Percentiles rank a stretch among this genome's conserved stretches.
These are phyloP conservation scores for Toxotes lorentzi DNA, from an alignment of 2,797 vertebrate species.

Conservation along the genomic window DNA sequence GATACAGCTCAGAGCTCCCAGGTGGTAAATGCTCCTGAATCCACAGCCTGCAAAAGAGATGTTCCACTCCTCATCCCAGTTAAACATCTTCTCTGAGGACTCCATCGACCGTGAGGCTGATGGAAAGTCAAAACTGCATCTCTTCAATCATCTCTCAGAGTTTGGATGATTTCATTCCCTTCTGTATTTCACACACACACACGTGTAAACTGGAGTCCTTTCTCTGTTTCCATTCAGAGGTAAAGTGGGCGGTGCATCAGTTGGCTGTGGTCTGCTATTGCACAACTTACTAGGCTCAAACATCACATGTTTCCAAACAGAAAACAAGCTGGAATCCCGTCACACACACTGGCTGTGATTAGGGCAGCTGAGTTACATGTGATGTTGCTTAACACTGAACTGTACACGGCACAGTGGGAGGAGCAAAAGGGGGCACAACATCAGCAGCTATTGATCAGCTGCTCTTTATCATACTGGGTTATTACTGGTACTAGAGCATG, in stretches of 20 bases:
- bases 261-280: not conserved
- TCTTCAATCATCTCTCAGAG: not conserved
- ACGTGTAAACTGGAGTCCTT: not conserved
- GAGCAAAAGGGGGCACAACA: not conserved
- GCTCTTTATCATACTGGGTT: too few species aligned
- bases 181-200: not conserved
- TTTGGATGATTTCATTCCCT: conserved; percentile 16
- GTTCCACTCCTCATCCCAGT: conserved; percentile 84
- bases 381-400: not conserved
- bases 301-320: conserved; percentile 43
- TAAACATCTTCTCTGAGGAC: conserved; percentile 33
- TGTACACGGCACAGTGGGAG: not conserved
- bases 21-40: conserved; percentile 89
- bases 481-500: too few species aligned
- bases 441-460: not conserved
- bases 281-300: conserved; percentile 30
- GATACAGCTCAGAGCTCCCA: conserved; percentile 89
- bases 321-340: conserved; percentile 13
- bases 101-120: not conserved
- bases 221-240: conserved; percentile 2
- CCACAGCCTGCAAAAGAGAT: conserved; percentile 92
- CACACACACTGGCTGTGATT: not conserved
- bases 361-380: conserved; percentile 6
- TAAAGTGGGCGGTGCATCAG: not conserved
- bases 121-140: conserved; percentile 6